A percentile compares a stretch with the other conserved stretches of the same genome.
phyloP scores from a whole-genome alignment of 2,797 vertebrate genomes.

The Hybognathus amarus region DNA sequence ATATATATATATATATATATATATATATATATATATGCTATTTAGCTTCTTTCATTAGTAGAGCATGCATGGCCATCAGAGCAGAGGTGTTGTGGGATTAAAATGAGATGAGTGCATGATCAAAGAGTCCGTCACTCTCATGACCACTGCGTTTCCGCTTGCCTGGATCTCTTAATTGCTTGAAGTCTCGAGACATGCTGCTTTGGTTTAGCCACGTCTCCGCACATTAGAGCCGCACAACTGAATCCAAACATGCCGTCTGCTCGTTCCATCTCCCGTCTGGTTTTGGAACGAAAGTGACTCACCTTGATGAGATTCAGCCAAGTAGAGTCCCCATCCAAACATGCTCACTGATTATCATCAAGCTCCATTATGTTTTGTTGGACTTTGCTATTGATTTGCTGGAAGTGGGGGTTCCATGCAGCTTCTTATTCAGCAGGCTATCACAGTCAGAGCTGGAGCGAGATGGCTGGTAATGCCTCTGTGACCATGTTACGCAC shows the following conservation, averaged over 20 bases:
- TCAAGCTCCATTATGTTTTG: constrained; percentile 40
- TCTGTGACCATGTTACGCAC: constrained; percentile 30
- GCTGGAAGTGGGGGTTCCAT: constrained; percentile 15
- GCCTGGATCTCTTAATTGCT: constrained; percentile 74
- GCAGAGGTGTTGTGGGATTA: constrained; percentile 69
- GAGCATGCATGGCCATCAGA: constrained; percentile 53
- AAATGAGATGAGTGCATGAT: constrained; percentile 69
- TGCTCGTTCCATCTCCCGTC: constrained; percentile 33
- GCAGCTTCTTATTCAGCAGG: constrained; percentile 22
- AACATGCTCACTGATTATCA: constrained; percentile 42
- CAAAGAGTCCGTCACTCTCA: constrained; percentile 66
- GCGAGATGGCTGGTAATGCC: constrained; percentile 15
- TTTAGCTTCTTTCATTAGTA: constrained; percentile 49
- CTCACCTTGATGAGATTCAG: constrained; percentile 34
- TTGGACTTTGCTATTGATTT: constrained; percentile 22
- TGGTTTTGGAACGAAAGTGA: constrained; percentile 28
- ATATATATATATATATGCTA: neutral
- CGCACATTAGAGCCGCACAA: constrained; percentile 64
- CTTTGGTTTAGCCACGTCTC: constrained; percentile 68
- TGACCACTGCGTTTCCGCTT: constrained; percentile 69
- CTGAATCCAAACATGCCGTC: constrained; percentile 49
- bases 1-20: too few relatives aligned
- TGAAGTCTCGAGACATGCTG: constrained; percentile 71
- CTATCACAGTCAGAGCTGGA: constrained; percentile 26
- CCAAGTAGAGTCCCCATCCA: constrained; percentile 38